Conservation (phyloP, 2,113 vertebrate species). For the Planiliza haematocheilus region DNA sequence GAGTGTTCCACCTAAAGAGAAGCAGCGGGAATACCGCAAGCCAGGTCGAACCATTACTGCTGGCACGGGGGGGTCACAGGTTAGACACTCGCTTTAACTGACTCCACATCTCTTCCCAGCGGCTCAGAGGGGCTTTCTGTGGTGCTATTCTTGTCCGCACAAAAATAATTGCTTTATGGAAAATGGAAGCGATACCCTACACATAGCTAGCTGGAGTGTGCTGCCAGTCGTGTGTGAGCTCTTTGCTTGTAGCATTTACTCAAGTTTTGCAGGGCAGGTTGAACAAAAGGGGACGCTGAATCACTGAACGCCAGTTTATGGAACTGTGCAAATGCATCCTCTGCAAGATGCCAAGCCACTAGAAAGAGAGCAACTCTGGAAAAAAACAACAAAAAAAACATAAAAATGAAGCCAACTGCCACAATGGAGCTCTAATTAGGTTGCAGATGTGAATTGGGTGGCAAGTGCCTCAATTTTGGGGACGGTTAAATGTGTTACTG, state of each 20-base stretch:
- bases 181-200: background rate
- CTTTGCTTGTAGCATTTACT: slow-evolving; percentile 9
- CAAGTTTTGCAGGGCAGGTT: background rate
- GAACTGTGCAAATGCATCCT: slow-evolving; percentile 39
- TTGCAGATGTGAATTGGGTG: slow-evolving; percentile 61
- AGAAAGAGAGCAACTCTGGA: slow-evolving; percentile 15
- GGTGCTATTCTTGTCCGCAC: background rate
- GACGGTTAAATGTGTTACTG: slow-evolving; percentile 61
- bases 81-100: background rate
- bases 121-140: background rate
- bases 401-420: slow-evolving; percentile 37
- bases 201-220: background rate
- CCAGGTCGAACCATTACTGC: slow-evolving; percentile 16
- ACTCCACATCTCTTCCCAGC: background rate
- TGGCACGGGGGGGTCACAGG: background rate
- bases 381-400: background rate
- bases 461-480: slow-evolving; percentile 43
- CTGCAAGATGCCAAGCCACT: slow-evolving; percentile 17
- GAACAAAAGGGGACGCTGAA: slow-evolving; percentile 43
- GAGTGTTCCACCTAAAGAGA: slow-evolving; percentile 29
- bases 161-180: background rate
- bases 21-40: slow-evolving; percentile 15
- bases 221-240: background rate
- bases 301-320: slow-evolving; percentile 41
- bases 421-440: slow-evolving; percentile 66